Evolutionary conservation across 2,888 invertebrate genomes (phyloP).

Genomic region (Enoplolaimus lenunculus): DNA sequence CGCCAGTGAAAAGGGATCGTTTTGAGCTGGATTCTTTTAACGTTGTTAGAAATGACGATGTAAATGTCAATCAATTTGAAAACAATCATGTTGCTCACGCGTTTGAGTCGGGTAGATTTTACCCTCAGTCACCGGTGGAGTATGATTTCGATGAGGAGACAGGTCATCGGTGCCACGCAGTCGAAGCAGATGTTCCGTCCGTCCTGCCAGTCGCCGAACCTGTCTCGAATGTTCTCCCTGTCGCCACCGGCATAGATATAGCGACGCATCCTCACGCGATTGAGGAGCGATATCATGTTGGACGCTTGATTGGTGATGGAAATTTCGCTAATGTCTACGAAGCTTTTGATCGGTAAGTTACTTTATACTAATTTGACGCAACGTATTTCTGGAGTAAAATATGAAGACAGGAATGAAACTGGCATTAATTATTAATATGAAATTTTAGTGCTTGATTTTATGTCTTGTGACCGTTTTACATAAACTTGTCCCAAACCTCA

Average conservation of each 20-base stretch:
- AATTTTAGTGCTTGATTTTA: too few species aligned
- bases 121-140: too few species aligned
- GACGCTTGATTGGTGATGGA: conserved; percentile 74
- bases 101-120: not conserved
- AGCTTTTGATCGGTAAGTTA: conserved; percentile 23
- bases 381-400: not conserved
- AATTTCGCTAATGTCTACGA: conserved; percentile 87
- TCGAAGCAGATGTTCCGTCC: not conserved
- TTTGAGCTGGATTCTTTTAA: too few species aligned
- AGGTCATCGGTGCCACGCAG: not conserved
- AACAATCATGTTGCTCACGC: not conserved
- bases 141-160: not conserved
- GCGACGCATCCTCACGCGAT: conserved; percentile 38
- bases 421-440: not conserved
- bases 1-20: too few species aligned
- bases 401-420: too few species aligned
- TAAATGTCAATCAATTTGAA: not conserved
- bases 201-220: not conserved
- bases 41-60: too few species aligned
- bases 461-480: too few species aligned
- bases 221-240: not conserved
- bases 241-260: conserved; percentile 26
- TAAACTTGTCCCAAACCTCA: too few species aligned
- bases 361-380: not conserved
- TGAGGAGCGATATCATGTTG: conserved; percentile 54